Evolutionary conservation across 2,888 invertebrate genomes (phyloP).

Genomic region (Epistrophella euchroma): DNA sequence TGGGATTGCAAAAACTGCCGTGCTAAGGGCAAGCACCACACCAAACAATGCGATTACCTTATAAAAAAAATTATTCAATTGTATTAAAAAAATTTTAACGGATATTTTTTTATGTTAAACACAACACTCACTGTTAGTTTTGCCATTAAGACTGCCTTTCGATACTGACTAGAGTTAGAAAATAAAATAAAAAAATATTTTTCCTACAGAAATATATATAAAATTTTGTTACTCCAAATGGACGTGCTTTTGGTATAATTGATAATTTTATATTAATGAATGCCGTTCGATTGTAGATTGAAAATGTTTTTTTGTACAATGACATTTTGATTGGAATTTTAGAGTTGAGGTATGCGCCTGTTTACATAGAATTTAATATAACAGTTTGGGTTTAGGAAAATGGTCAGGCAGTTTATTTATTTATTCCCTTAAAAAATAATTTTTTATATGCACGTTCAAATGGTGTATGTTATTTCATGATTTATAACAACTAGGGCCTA

Average conservation of each 20-base stretch:
- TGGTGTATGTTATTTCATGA: too few relatives aligned
- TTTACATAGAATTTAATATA: not conserved
- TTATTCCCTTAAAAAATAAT: too few relatives aligned
- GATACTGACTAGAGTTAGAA: conserved; percentile 9
- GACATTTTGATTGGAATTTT: conserved; percentile 3
- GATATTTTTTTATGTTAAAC: not conserved
- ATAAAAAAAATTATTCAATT: conserved; percentile 5
- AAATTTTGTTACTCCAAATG: not conserved
- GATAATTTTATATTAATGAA: conserved; percentile 22
- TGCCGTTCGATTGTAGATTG: conserved; percentile 54
- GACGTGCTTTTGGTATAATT: conserved; percentile 57
- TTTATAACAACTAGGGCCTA: too few relatives aligned
- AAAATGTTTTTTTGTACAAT: conserved; percentile 17
- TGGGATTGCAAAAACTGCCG: conserved; percentile 16
- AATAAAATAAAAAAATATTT: conserved; percentile 13
- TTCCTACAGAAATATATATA: conserved; percentile 31
- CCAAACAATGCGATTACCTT: conserved; percentile 53
- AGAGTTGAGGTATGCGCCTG: not conserved
- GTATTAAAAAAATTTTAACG: not conserved
- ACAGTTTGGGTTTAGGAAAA: not conserved
- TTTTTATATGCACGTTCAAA: too few relatives aligned
- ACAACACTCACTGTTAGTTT: conserved; percentile 55
- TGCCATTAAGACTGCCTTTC: conserved; percentile 40
- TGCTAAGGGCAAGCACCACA: conserved; percentile 41
- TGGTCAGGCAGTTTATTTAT: not conserved